These are phyloP conservation scores for Myotis lucifugus DNA, from an alignment of 2,113 vertebrate species.

Conservation along the genomic window DNA sequence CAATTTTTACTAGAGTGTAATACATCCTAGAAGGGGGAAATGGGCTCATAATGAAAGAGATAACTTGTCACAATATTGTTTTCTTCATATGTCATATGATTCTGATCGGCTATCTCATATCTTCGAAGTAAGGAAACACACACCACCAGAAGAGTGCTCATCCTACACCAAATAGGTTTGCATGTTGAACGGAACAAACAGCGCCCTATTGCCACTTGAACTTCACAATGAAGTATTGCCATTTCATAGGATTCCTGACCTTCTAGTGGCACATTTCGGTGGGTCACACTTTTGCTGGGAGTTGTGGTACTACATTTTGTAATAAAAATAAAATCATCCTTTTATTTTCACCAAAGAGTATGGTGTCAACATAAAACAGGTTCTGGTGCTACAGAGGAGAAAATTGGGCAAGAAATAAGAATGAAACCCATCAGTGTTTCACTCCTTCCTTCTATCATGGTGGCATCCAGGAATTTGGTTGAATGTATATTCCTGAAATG, in stretches of 20 bases:
- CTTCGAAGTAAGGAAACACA: conserved; percentile 37
- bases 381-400: conserved; percentile 46
- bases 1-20: neutral
- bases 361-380: conserved; percentile 24
- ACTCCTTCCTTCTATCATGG: conserved; percentile 23
- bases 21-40: neutral
- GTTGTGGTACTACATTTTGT: neutral
- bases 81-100: neutral
- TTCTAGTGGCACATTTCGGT: neutral
- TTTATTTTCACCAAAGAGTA: conserved; percentile 57
- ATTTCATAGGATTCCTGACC: neutral
- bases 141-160: conserved; percentile 28
- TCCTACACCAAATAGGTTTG: conserved; percentile 53
- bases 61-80: neutral
- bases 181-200: conserved; percentile 66
- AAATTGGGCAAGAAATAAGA: conserved; percentile 66
- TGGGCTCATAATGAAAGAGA: neutral
- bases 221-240: neutral
- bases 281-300: neutral
- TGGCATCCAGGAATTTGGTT: conserved; percentile 56
- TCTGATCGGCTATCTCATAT: neutral
- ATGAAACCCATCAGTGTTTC: conserved; percentile 25
- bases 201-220: conserved; percentile 45
- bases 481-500: conserved; percentile 66
- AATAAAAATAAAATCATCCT: conserved; percentile 64